phyloP scores from a whole-genome alignment of 2,888 invertebrate genomes.

The Hipparchia semele region DNA sequence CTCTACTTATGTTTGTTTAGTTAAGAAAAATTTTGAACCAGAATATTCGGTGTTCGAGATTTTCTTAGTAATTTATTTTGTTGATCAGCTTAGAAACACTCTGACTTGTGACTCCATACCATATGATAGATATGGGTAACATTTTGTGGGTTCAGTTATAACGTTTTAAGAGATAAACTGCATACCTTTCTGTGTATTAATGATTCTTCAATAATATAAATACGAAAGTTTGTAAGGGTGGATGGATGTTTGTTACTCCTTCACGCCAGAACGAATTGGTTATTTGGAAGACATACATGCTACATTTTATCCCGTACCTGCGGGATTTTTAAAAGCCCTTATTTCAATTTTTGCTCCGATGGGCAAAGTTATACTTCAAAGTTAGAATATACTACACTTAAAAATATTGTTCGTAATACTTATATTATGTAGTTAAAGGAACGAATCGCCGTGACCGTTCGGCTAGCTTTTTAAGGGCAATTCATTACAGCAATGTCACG shows the following conservation, averaged over 20 bases:
- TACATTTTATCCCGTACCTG: no score
- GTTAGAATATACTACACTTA: background rate
- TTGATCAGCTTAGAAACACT: background rate
- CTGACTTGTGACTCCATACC: background rate
- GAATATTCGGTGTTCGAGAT: background rate
- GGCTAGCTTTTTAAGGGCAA: conserved; percentile 34
- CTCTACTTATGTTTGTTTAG: background rate
- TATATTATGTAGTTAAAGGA: conserved; percentile 17
- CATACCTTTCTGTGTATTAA: no score
- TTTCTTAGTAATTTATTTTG: background rate
- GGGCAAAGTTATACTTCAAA: background rate
- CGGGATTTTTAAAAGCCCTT: no score
- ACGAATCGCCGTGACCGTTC: conserved; percentile 28
- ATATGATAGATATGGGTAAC: no score
- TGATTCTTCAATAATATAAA: no score
- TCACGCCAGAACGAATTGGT: no score
- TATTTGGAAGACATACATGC: no score
- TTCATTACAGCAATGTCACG: conserved; percentile 36
- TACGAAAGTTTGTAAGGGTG: no score
- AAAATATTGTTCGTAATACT: background rate
- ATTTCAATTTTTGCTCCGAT: background rate
- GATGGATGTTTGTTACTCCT: no score
- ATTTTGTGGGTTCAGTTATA: no score
- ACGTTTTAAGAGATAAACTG: no score
- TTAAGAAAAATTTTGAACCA: background rate